phyloP scores from a whole-genome alignment of 2,797 vertebrate species.

The Acanthopagrus latus region DNA sequence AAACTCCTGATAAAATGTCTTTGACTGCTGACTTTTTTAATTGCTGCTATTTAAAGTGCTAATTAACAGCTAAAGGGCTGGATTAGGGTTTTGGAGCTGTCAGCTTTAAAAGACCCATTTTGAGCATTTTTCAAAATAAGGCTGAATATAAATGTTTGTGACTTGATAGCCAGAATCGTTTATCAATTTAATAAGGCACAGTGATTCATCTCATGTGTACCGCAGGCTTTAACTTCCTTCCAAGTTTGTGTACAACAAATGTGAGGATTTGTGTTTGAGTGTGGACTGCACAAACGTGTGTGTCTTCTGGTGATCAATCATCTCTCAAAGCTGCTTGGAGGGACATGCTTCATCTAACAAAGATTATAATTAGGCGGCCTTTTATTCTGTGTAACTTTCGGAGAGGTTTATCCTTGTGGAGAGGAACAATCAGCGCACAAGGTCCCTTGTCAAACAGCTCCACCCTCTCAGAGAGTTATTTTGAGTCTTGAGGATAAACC shows the following conservation, averaged over 20 bases:
- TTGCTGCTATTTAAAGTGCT: slow-evolving; percentile 3
- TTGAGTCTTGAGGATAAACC: slow-evolving; percentile 72
- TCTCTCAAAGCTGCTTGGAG: slow-evolving; percentile 54
- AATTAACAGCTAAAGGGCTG: slow-evolving; percentile 25
- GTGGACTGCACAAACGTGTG: slow-evolving; percentile 29
- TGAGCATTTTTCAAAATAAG: slow-evolving; percentile 4
- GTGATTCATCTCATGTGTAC: slow-evolving; percentile 55
- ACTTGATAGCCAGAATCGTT: slow-evolving; percentile 46
- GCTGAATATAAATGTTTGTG: slow-evolving; percentile 42
- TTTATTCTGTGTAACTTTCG: slow-evolving; percentile 63
- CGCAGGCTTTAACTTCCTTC: slow-evolving; percentile 33
- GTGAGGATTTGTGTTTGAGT: slow-evolving; percentile 50
- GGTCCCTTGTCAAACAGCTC: slow-evolving; percentile 71
- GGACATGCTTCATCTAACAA: slow-evolving; percentile 70
- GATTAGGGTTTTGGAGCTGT: slow-evolving; percentile 7
- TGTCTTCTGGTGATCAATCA: slow-evolving; percentile 73
- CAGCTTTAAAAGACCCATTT: neutral
- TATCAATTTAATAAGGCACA: slow-evolving; percentile 45
- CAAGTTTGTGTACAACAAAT: slow-evolving; percentile 42
- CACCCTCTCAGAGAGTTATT: slow-evolving; percentile 69
- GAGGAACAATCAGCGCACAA: slow-evolving; percentile 71
- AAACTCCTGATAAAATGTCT: slow-evolving; percentile 7
- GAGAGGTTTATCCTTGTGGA: slow-evolving; percentile 69
- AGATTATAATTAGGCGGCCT: slow-evolving; percentile 72
- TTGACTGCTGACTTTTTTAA: slow-evolving; percentile 4